phyloP scores from a whole-genome alignment of 1,140 invertebrate species.

The Drosophila willistoni region DNA sequence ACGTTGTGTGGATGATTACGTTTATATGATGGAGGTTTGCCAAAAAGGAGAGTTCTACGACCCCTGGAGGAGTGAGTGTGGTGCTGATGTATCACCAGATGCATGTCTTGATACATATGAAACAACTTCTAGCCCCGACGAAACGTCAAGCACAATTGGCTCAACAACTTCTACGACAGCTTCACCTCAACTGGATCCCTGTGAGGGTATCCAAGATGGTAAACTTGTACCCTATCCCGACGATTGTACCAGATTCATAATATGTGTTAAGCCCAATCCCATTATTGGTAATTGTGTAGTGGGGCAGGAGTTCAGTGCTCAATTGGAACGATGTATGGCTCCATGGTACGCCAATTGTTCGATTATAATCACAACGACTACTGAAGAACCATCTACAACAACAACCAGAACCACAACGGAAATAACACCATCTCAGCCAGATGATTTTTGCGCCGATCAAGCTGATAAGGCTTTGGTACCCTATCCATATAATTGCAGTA shows the following conservation, averaged over 20 bases:
- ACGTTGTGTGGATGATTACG: conserved; percentile 42
- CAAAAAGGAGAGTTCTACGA: conserved; percentile 52
- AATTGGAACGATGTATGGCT: conserved; percentile 58
- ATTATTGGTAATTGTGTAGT: conserved; percentile 38
- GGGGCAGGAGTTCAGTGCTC: conserved; percentile 64
- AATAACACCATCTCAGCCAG: neutral
- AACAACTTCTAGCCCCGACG: neutral
- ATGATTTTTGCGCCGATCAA: conserved; percentile 33
- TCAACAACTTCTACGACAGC: conserved; percentile 5
- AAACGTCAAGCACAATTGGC: conserved; percentile 1
- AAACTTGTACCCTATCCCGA: conserved; percentile 63
- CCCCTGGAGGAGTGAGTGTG: conserved; percentile 50
- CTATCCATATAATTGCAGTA: conserved; percentile 59
- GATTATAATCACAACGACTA: conserved; percentile 10
- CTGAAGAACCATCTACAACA: neutral
- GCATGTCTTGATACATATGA: conserved; percentile 42
- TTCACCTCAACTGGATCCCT: conserved; percentile 36
- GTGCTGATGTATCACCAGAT: conserved; percentile 31
- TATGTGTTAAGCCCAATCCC: conserved; percentile 37
- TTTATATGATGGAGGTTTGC: conserved; percentile 63
- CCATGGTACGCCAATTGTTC: conserved; percentile 57
- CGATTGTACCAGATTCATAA: conserved; percentile 64
- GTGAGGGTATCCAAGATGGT: conserved; percentile 35
- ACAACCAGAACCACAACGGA: conserved; percentile 20
- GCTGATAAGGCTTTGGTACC: conserved; percentile 38